Evolutionary conservation across 2,113 vertebrate genomes (phyloP).

Genomic region (Clarias batrachus): DNA sequence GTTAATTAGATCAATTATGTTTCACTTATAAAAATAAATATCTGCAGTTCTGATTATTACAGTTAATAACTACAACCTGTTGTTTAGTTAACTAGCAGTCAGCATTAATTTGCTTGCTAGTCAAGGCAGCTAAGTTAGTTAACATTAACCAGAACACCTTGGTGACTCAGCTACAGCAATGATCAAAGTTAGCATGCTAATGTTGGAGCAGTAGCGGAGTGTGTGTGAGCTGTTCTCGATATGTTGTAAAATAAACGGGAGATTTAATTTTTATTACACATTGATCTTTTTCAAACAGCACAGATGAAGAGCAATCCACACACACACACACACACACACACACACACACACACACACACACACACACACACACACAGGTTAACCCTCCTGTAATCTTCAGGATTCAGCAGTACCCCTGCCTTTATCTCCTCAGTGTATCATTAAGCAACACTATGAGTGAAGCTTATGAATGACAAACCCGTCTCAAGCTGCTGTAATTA

Average conservation of each 20-base stretch:
- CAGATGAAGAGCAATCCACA: neutral
- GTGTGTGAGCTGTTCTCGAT: neutral
- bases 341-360: neutral
- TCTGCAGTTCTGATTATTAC: neutral
- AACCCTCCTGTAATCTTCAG: neutral
- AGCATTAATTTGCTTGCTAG: neutral
- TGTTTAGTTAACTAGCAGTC: neutral
- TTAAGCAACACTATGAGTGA: neutral
- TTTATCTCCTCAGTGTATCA: neutral
- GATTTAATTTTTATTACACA: neutral
- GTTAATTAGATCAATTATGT: neutral
- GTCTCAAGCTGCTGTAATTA: neutral
- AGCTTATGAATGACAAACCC: neutral
- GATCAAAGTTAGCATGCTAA: neutral
- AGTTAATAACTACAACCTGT: neutral
- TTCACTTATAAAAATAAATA: neutral
- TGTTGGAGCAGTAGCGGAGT: neutral
- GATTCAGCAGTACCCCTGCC: neutral
- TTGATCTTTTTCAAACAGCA: neutral
- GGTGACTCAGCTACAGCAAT: neutral
- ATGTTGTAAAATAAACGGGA: neutral
- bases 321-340: neutral
- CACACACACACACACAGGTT: neutral
- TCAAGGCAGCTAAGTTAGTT: neutral
- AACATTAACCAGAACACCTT: neutral